These are phyloP conservation scores for Polietes domitor DNA, from an alignment of 2,888 invertebrate genomes.

Conservation along the genomic window DNA sequence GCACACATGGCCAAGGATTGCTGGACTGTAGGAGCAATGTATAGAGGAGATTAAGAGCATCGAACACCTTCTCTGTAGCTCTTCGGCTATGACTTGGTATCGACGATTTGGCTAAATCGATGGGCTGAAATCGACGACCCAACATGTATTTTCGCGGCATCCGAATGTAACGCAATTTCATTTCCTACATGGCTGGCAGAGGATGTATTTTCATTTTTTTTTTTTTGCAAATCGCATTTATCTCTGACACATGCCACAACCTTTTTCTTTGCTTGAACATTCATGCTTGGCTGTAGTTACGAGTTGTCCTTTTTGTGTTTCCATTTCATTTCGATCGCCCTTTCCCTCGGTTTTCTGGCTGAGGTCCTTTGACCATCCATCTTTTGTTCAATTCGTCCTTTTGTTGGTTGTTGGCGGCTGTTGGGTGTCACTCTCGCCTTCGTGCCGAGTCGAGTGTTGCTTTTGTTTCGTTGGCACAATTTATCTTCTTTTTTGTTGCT, in stretches of 20 bases:
- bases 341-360: neutral
- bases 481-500: constrained; percentile 8
- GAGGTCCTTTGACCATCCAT: neutral
- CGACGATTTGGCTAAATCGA: no score
- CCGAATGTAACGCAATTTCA: no score
- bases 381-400: neutral
- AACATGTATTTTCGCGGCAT: neutral
- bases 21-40: no score
- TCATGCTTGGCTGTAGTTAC: neutral
- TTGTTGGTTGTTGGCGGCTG: neutral
- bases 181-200: neutral
- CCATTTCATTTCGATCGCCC: neutral
- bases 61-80: no score
- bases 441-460: neutral
- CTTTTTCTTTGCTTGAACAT: neutral
- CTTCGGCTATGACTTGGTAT: no score
- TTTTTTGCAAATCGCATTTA: constrained; percentile 5
- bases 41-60: no score
- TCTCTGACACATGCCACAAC: constrained; percentile 7
- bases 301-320: neutral
- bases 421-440: neutral
- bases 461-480: neutral
- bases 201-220: neutral
- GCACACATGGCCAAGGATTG: no score
- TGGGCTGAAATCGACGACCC: no score